Conservation (phyloP, 2,113 vertebrate genomes). For the Calyptommatus sinebrachiatus region DNA sequence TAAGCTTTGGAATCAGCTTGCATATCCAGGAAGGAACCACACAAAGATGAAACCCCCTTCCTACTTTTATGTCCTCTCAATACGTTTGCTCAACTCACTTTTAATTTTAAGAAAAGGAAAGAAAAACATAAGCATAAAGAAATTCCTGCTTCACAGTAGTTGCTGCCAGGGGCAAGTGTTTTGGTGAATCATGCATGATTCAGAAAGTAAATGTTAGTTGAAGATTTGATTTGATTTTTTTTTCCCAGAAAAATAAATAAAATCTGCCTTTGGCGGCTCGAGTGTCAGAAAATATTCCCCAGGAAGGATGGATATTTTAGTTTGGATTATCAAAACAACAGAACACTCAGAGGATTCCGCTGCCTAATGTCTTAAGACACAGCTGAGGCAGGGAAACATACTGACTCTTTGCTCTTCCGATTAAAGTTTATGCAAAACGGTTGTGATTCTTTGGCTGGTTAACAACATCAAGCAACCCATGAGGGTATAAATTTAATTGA, state of each 20-base stretch:
- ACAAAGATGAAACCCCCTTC: constrained; percentile 53
- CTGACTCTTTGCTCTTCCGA: not conserved
- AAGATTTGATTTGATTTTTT: constrained; percentile 16
- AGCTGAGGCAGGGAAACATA: not conserved
- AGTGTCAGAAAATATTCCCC: constrained; percentile 6
- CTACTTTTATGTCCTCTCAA: constrained; percentile 25
- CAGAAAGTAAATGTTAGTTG: constrained; percentile 58
- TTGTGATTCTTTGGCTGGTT: not conserved
- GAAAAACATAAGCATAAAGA: constrained; percentile 23
- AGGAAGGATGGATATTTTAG: constrained; percentile 1
- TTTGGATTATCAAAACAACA: constrained; percentile 7
- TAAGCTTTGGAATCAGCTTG: constrained; percentile 48
- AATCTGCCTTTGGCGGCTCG: constrained; percentile 39
- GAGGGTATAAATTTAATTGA: not conserved
- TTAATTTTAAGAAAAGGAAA: constrained; percentile 30
- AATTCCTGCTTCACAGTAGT: constrained; percentile 44
- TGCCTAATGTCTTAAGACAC: constrained; percentile 7
- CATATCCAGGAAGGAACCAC: constrained; percentile 57
- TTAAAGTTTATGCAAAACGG: not conserved
- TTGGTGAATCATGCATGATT: constrained; percentile 67
- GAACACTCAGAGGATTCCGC: not conserved
- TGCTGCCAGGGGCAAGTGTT: constrained; percentile 59
- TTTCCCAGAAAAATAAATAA: not conserved
- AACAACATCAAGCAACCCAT: not conserved
- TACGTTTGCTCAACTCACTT: constrained; percentile 54